phyloP scores from a whole-genome alignment of 53 echinoderm and acorn worm species.

The Antedon mediterranea region DNA sequence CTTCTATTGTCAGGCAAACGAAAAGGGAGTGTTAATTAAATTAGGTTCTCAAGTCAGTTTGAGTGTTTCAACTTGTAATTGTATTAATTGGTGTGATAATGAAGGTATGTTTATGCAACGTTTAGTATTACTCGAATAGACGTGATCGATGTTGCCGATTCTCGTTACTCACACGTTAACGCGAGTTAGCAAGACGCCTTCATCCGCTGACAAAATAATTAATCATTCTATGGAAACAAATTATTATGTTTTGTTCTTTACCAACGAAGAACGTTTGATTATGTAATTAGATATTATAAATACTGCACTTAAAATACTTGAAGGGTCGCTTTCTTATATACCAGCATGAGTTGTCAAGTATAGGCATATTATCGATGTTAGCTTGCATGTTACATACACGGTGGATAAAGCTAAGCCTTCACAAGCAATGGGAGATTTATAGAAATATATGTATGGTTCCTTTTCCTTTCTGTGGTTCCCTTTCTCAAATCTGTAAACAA shows the following conservation, averaged over 20 bases:
- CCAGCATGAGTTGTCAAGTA: too few species aligned
- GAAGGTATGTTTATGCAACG: not conserved
- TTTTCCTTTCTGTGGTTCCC: too few species aligned
- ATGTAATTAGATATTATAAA: not conserved
- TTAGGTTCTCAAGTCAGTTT: not conserved
- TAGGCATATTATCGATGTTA: too few species aligned
- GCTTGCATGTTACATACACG: too few species aligned
- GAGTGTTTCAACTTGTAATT: not conserved
- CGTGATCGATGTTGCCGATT: not conserved
- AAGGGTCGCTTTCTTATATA: too few species aligned
- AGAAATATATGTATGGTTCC: too few species aligned
- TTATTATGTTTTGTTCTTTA: not conserved
- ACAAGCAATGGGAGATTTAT: too few species aligned
- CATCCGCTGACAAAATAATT: not conserved
- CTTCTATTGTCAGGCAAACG: not conserved
- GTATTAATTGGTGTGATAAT: not conserved
- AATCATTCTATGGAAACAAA: not conserved
- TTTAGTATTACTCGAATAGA: not conserved
- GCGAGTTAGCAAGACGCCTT: not conserved
- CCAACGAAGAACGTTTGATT: not conserved
- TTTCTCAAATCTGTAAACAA: too few species aligned
- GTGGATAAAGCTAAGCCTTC: too few species aligned
- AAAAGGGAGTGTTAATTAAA: slow-evolving; percentile 1
- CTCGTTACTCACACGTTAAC: not conserved
- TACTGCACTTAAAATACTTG: not conserved